Percentiles rank a stretch among this genome's conserved stretches.
Conservation (phyloP, 2,888 invertebrate genomes). For the Rutpela maculata region DNA sequence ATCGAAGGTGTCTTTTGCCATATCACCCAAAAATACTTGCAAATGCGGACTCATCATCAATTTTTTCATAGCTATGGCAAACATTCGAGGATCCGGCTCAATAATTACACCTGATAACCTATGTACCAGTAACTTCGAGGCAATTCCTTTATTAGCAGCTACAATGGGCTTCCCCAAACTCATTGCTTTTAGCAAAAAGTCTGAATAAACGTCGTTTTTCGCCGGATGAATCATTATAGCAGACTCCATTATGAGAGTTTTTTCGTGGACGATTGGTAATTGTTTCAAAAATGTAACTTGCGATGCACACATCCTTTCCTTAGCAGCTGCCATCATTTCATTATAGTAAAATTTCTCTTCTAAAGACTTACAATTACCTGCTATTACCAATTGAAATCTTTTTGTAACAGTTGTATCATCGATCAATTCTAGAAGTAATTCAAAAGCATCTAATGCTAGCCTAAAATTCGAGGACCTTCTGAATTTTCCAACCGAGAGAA, state of each 20-base stretch:
- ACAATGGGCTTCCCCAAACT: constrained; percentile 68
- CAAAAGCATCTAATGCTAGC: constrained; percentile 68
- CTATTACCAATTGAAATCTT: constrained; percentile 67
- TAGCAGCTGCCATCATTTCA: constrained; percentile 64
- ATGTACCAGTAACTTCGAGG: constrained; percentile 64
- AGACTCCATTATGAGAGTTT: constrained; percentile 67
- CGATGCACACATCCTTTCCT: constrained; percentile 64
- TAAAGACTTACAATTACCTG: constrained; percentile 64
- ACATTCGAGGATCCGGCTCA: constrained; percentile 65
- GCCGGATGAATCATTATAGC: constrained; percentile 67
- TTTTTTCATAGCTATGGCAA: constrained; percentile 68
- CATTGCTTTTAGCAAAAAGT: constrained; percentile 67
- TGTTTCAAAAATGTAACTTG: constrained; percentile 69
- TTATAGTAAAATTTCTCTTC: constrained; percentile 66
- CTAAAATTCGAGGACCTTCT: constrained; percentile 67
- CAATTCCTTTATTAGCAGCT: constrained; percentile 68
- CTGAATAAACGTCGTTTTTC: constrained; percentile 67
- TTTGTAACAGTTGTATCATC: constrained; percentile 62
- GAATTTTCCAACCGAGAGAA: constrained; percentile 68
- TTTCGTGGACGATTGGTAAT: constrained; percentile 67
- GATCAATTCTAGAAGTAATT: constrained; percentile 64
- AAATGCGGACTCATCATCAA: constrained; percentile 66
- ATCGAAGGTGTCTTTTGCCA: constrained; percentile 66
- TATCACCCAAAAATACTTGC: constrained; percentile 68
- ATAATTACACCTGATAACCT: constrained; percentile 68